Evolutionary conservation across 2,888 invertebrate species (phyloP).

Genomic region (Stramonita haemastoma): DNA sequence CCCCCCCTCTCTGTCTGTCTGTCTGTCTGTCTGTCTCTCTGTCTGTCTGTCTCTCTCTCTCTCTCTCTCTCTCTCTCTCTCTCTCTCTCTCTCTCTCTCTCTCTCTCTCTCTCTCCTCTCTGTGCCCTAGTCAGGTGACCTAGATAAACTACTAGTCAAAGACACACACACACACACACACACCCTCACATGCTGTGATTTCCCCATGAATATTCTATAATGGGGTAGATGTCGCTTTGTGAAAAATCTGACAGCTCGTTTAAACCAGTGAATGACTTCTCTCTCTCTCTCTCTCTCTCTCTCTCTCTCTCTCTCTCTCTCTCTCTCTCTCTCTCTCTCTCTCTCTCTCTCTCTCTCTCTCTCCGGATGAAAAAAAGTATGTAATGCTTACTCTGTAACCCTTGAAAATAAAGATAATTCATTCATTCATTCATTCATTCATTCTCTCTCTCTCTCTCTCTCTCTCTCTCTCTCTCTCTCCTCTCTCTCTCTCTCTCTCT

Average conservation of each 20-base stretch:
- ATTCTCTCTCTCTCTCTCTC: conserved; percentile 2
- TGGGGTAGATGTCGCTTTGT: too few species aligned
- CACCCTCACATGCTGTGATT: not conserved
- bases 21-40: not conserved
- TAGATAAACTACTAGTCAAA: not conserved
- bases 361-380: too few species aligned
- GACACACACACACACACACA: conserved; percentile 9
- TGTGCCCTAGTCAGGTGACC: not conserved
- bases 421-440: too few species aligned
- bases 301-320: not conserved
- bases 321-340: conserved; percentile 6
- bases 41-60: not conserved
- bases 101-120: conserved; percentile 17
- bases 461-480: not conserved
- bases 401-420: too few species aligned
- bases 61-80: conserved; percentile 17
- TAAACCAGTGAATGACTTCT: too few species aligned
- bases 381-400: too few species aligned
- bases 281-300: too few species aligned
- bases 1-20: too few species aligned
- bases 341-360: not conserved
- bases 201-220: not conserved
- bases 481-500: conserved; percentile 17
- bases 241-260: too few species aligned
- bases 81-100: conserved; percentile 17